Evolutionary conservation across 2,888 invertebrate species (phyloP).

Genomic region (Sphaerophoria rueppellii): DNA sequence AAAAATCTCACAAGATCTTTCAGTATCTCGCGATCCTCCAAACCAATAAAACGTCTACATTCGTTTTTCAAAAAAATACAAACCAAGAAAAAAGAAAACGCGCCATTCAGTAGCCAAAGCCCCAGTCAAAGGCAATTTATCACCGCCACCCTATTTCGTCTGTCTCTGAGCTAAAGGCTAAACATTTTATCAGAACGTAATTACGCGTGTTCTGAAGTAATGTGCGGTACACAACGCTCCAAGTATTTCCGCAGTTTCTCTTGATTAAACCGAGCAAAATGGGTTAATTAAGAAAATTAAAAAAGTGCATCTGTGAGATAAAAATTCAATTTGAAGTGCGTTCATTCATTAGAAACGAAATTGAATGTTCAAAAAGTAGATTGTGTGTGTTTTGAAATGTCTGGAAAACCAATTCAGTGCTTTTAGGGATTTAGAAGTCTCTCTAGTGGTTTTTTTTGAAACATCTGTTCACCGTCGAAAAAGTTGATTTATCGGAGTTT

Average conservation of each 20-base stretch:
- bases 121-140: constrained; percentile 9
- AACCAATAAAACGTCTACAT: constrained; percentile 19
- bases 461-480: constrained; percentile 51
- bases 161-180: neutral
- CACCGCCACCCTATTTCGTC: neutral
- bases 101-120: neutral
- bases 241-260: constrained; percentile 37
- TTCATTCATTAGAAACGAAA: constrained; percentile 52
- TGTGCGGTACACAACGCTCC: neutral
- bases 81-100: neutral
- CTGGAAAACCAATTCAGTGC: constrained; percentile 4
- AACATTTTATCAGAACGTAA: constrained; percentile 64
- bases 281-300: constrained; percentile 67
- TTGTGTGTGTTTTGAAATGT: constrained; percentile 32
- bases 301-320: constrained; percentile 21
- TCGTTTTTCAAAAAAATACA: neutral
- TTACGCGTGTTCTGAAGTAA: constrained; percentile 39
- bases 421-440: no score
- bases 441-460: no score
- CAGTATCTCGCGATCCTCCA: constrained; percentile 64
- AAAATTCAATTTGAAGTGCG: constrained; percentile 19
- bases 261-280: constrained; percentile 68
- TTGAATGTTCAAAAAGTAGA: neutral
- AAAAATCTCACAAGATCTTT: constrained; percentile 57
- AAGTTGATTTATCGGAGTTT: constrained; percentile 45